Conservation (phyloP, 2,888 invertebrate species). For the Alsophila aescularia region DNA sequence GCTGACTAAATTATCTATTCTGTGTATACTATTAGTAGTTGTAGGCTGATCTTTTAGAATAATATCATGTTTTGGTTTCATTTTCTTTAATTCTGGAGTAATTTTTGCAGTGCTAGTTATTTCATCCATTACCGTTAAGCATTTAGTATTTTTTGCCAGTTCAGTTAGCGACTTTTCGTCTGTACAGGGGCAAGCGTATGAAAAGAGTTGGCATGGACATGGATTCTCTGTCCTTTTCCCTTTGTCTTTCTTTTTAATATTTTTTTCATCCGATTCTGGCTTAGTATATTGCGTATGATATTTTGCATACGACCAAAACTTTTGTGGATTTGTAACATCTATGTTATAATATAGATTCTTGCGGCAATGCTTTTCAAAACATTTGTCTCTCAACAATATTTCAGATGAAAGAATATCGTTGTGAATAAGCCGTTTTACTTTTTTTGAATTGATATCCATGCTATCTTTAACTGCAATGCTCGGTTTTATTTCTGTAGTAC, state of each 20-base stretch:
- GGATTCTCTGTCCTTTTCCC: slow-evolving; percentile 58
- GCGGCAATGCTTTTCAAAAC: slow-evolving; percentile 33
- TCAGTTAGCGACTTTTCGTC: slow-evolving; percentile 56
- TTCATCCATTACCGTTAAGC: slow-evolving; percentile 49
- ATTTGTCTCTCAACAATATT: slow-evolving; percentile 61
- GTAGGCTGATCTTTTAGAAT: slow-evolving; percentile 52
- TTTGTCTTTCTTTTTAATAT: slow-evolving; percentile 54
- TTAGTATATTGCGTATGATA: slow-evolving; percentile 63
- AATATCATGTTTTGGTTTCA: slow-evolving; percentile 40
- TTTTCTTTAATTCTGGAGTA: slow-evolving; percentile 32
- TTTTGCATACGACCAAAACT: slow-evolving; percentile 68
- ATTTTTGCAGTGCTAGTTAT: slow-evolving; percentile 51
- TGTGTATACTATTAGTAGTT: slow-evolving; percentile 44
- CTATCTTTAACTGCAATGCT: slow-evolving; percentile 50
- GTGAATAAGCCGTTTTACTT: slow-evolving; percentile 46
- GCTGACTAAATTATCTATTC: slow-evolving; percentile 32
- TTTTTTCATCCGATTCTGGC: slow-evolving; percentile 55
- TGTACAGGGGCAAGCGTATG: slow-evolving; percentile 67
- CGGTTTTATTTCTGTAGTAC: slow-evolving; percentile 59
- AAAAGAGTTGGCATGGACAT: slow-evolving; percentile 72
- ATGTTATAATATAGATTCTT: slow-evolving; percentile 42
- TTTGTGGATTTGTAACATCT: slow-evolving; percentile 52
- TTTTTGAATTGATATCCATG: slow-evolving; percentile 48
- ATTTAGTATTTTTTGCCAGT: slow-evolving; percentile 51
- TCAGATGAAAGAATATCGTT: slow-evolving; percentile 58